Conservation (phyloP, 2,888 invertebrate genomes). For the Operophtera brumata region DNA sequence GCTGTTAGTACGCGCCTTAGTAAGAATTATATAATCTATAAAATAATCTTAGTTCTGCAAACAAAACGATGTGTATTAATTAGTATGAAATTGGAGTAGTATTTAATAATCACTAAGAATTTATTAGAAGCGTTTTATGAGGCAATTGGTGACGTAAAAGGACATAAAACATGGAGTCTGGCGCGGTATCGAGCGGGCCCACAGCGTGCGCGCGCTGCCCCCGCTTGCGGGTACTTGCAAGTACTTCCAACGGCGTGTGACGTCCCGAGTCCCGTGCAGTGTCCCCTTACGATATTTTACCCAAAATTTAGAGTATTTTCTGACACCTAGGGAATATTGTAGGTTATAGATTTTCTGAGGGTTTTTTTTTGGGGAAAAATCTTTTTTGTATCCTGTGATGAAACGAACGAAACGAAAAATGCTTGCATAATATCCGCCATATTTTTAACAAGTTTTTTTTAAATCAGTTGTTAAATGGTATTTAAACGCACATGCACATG, state of each 20-base stretch:
- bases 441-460: too few species aligned
- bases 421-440: too few species aligned
- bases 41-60: conserved; percentile 5
- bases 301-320: too few species aligned
- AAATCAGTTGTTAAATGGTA: too few species aligned
- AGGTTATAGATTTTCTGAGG: too few species aligned
- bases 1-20: neutral
- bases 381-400: too few species aligned
- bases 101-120: conserved; percentile 38
- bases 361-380: too few species aligned
- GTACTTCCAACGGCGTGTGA: conserved; percentile 4
- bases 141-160: conserved; percentile 70
- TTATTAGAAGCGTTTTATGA: conserved; percentile 63
- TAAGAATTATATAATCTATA: conserved; percentile 6
- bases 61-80: conserved; percentile 12
- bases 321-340: too few species aligned
- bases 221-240: conserved; percentile 6
- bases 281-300: too few species aligned
- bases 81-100: conserved; percentile 6
- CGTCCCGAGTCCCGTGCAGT: conserved; percentile 9
- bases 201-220: conserved; percentile 66
- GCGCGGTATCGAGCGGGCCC: conserved; percentile 73
- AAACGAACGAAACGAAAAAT: too few species aligned
- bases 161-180: conserved; percentile 79
- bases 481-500: too few species aligned